Percentiles rank a stretch among this genome's conserved stretches.
These are phyloP conservation scores for Pogonocichla stellata DNA, from an alignment of 2,113 vertebrate genomes.

Conservation along the genomic window DNA sequence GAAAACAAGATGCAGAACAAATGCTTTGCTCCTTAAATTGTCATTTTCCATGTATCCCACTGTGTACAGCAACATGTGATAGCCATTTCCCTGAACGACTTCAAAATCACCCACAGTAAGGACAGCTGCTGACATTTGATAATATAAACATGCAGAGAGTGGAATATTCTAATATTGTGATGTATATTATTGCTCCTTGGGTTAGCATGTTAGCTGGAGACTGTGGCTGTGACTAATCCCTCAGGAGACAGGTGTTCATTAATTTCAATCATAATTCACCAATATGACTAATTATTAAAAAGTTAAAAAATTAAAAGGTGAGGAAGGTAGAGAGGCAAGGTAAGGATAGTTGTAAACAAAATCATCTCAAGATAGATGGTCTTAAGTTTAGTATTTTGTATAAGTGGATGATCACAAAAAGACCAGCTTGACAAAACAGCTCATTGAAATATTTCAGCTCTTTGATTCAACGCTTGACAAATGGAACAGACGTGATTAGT, in stretches of 20 bases:
- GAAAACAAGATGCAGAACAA: background rate
- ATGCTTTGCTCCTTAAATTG: background rate
- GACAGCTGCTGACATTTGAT: background rate
- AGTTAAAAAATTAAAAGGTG: background rate
- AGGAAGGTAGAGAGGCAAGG: background rate
- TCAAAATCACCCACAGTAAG: background rate
- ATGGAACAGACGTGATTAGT: conserved; percentile 21
- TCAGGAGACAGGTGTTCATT: background rate
- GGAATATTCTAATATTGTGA: background rate
- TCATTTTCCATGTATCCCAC: background rate
- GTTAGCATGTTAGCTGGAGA: background rate
- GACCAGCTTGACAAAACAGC: conserved; percentile 31
- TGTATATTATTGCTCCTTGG: background rate
- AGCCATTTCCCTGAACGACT: background rate
- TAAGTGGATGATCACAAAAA: conserved; percentile 44
- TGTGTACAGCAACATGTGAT: background rate
- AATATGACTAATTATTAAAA: background rate
- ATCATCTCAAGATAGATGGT: background rate
- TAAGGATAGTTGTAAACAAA: background rate
- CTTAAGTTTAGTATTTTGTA: conserved; percentile 57
- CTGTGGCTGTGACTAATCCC: background rate
- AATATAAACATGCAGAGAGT: background rate
- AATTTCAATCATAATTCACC: background rate
- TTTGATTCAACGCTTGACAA: conserved; percentile 50
- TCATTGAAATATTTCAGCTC: conserved; percentile 47